phyloP scores from a whole-genome alignment of 2,113 vertebrate genomes.

The Poecile atricapillus region DNA sequence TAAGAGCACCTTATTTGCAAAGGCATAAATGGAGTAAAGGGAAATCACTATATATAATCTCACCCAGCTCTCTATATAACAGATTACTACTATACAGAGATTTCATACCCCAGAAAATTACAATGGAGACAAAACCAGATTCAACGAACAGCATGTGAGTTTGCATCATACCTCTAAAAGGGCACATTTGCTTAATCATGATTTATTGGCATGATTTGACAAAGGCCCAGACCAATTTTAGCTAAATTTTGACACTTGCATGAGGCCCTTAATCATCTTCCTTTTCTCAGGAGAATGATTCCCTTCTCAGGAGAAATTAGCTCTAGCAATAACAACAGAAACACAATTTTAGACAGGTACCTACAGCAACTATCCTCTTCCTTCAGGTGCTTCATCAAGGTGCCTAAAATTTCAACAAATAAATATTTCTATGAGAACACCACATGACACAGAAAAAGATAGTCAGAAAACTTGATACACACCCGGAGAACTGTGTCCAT shows the following conservation, averaged over 20 bases:
- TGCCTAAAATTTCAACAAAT: background rate
- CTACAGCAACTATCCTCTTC: fast-evolving
- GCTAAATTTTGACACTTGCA: background rate
- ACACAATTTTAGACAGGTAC: background rate
- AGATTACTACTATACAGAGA: background rate
- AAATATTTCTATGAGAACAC: background rate
- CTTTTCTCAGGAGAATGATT: background rate
- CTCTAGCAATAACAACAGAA: background rate
- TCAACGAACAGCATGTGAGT: fast-evolving
- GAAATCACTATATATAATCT: background rate
- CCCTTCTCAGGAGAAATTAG: too few relatives aligned
- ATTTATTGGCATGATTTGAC: background rate
- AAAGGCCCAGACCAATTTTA: background rate
- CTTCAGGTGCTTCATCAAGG: fast-evolving
- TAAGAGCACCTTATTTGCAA: conserved; percentile 37
- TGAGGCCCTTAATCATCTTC: background rate
- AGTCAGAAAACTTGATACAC: background rate
- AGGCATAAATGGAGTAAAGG: conserved; percentile 1
- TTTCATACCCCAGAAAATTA: background rate
- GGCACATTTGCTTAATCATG: background rate
- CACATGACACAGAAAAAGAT: background rate
- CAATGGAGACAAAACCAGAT: background rate
- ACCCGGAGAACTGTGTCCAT: background rate
- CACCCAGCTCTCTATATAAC: background rate
- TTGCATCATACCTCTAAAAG: background rate